phyloP scores from a whole-genome alignment of 2,113 vertebrate genomes.

The Tonatia bakeri region DNA sequence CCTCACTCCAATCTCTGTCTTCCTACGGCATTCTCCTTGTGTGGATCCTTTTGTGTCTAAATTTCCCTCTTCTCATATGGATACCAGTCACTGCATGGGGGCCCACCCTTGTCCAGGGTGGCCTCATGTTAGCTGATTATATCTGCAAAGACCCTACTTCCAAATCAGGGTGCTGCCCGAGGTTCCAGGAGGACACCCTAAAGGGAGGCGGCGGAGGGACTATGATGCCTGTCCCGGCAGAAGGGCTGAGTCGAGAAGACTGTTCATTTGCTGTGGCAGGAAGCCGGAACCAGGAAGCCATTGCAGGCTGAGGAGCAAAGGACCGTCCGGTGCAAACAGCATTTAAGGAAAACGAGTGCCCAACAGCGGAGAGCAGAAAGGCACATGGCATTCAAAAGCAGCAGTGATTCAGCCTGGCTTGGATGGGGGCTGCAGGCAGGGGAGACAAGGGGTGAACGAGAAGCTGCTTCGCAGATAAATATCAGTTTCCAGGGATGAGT shows the following conservation, averaged over 20 bases:
- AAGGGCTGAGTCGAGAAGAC: neutral
- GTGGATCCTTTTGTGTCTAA: too few species aligned
- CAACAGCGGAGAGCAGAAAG: neutral
- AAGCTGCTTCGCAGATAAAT: neutral
- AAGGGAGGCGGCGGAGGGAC: neutral
- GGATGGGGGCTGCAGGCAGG: neutral
- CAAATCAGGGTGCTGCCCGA: neutral
- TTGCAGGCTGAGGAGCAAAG: neutral
- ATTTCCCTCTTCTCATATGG: neutral
- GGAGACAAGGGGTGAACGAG: neutral
- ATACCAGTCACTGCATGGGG: neutral
- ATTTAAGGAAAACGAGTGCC: neutral
- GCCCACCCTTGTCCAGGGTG: neutral
- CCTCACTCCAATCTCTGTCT: neutral
- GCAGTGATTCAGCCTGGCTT: neutral
- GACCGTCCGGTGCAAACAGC: neutral
- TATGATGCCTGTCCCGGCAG: fast-evolving
- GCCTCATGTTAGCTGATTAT: neutral
- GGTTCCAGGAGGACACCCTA: neutral
- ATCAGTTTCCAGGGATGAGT: slow-evolving; percentile 24
- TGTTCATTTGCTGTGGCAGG: neutral
- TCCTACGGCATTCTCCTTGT: neutral
- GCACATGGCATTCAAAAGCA: neutral
- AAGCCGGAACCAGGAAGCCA: neutral
- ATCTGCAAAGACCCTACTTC: neutral